These are phyloP conservation scores for Oophaga pumilio DNA, from an alignment of 2,113 vertebrate genomes.

Conservation along the genomic window DNA sequence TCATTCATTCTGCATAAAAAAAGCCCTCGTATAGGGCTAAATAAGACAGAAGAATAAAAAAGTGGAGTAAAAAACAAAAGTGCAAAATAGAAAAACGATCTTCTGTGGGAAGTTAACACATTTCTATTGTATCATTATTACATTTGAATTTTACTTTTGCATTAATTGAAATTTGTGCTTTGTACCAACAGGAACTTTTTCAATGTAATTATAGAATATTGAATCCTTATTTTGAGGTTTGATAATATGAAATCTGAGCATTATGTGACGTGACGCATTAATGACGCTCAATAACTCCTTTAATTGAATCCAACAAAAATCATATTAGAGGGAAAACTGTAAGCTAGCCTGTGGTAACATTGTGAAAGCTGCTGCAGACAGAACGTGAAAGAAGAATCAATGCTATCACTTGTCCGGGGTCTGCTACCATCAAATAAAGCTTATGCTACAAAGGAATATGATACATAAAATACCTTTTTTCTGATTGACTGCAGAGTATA, in stretches of 20 bases:
- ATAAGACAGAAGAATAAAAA: too few species aligned
- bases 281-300: constrained; percentile 2
- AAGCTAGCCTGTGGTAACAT: constrained; percentile 10
- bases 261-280: constrained; percentile 7
- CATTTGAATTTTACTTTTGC: background rate
- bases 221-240: background rate
- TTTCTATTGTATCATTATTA: too few species aligned
- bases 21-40: too few species aligned
- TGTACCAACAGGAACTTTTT: background rate
- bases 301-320: constrained; percentile 29
- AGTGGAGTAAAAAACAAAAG: too few species aligned
- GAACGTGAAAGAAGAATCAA: constrained; percentile 23
- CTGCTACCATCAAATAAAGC: background rate
- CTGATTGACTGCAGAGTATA: background rate
- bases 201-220: background rate
- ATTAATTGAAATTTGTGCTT: background rate
- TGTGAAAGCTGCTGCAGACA: constrained; percentile 5
- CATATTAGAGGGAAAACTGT: constrained; percentile 13
- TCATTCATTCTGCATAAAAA: too few species aligned
- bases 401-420: background rate
- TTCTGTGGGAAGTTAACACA: too few species aligned
- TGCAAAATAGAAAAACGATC: too few species aligned
- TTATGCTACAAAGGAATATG: background rate
- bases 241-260: background rate
- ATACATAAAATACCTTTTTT: background rate